Evolutionary conservation across 2,888 invertebrate genomes (phyloP), one percentile per base, ranked within the genome.

Genomic region (Eremobia ochroleuca): DNA sequence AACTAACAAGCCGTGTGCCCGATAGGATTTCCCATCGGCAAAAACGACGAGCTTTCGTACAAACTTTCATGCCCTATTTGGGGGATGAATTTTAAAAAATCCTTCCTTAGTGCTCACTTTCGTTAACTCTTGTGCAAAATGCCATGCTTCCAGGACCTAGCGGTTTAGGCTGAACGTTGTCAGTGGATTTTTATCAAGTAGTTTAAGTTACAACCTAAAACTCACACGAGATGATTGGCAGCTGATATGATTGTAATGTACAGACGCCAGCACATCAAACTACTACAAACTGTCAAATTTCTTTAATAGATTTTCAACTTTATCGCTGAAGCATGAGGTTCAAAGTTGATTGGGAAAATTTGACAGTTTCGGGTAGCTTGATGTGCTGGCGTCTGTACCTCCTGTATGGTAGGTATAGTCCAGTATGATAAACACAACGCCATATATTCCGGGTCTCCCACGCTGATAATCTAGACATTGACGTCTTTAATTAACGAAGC

Each of bases 401-500:
- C 72, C 71, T 34, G 34, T 52, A 15, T 31, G 66, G 71, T 74
- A 78, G 67, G 69, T 77, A 81, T 74, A 74, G 80, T 74, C 71
- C 67, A 55, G 76, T 75, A 86, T 85, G 77, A 85, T 85, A 86
- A 82, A 84, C 78, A 85, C 82, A 76, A 82, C 86, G 79, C 84
- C 82, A 83, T 87, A 90, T 91, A 92, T 91, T 91, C 92, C 91
- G 92, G 91, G 92, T 93, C 94, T 94, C 93, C 93, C 93, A 93
- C 93, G 93, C 92, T 84, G 88, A 91, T 93, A 93, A 85, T 87
- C 86, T 87, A 90, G 88, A 94, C 94, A 94, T 94, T 92, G 91
- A 90, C 88, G 91, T 89, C 93, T 92, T 93, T 93, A 79, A 88
- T 82, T 88, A 85, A 83, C 85, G 64, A 78, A 85, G 78, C 81